A percentile compares a stretch with the other conserved stretches of the same genome.
phyloP scores from a whole-genome alignment of 2,113 vertebrate genomes.

The Gallinago media region DNA sequence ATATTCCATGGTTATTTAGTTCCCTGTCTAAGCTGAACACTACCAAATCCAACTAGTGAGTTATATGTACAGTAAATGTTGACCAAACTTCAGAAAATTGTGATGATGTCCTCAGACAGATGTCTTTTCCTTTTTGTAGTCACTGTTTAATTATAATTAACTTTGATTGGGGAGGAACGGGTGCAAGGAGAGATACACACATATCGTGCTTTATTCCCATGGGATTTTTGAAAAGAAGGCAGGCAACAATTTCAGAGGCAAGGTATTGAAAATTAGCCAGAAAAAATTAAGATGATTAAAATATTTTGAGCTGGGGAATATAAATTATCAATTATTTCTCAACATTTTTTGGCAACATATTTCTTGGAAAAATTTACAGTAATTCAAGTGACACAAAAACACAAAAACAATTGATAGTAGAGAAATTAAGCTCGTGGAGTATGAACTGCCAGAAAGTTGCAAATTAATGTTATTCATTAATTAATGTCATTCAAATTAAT shows the following conservation, averaged over 20 bases:
- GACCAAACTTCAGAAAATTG: background rate
- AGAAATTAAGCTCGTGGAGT: background rate
- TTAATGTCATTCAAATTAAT: background rate
- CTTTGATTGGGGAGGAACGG: background rate
- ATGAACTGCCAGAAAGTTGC: background rate
- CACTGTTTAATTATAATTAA: background rate
- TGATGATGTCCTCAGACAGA: background rate
- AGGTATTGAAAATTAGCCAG: background rate
- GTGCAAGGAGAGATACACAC: rapidly evolving
- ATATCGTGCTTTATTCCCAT: background rate
- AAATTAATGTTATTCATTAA: background rate
- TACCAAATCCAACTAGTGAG: background rate
- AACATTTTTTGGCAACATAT: background rate
- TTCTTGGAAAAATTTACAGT: background rate
- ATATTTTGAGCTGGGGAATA: background rate
- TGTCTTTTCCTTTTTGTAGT: background rate
- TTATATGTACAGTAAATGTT: background rate
- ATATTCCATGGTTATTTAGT: background rate
- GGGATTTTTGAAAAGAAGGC: background rate
- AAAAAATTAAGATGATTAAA: background rate
- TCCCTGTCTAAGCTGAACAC: background rate
- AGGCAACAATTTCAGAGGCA: background rate
- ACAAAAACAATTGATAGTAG: background rate
- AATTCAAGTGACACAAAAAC: background rate
- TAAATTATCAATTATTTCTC: background rate